phyloP scores from a whole-genome alignment of 2,113 vertebrate species.

The Irena cyanogastra region DNA sequence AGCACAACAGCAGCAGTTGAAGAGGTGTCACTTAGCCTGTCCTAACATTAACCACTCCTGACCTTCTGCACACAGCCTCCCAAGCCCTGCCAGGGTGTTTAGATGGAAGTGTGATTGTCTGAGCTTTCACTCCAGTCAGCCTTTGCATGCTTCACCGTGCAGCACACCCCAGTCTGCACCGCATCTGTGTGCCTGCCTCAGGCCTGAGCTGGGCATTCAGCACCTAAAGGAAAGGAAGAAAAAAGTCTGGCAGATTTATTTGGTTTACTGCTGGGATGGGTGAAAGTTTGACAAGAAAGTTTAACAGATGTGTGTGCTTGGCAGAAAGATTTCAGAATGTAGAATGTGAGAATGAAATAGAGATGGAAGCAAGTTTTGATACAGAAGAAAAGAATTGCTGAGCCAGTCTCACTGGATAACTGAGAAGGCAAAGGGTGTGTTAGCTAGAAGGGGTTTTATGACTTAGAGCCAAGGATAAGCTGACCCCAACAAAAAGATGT shows the following conservation, averaged over 20 bases:
- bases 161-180: background rate
- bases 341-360: no score
- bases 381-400: no score
- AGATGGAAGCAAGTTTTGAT: no score
- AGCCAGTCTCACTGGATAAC: no score
- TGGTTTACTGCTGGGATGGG: no score
- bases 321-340: no score
- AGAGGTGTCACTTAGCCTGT: background rate
- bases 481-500: no score
- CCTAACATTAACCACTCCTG: background rate
- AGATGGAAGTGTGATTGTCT: background rate
- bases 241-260: background rate
- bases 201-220: background rate
- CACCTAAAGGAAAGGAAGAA: background rate
- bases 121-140: background rate
- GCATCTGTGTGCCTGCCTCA: background rate
- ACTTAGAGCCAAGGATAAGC: no score
- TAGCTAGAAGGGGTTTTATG: no score
- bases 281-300: no score
- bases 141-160: background rate
- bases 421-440: no score
- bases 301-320: no score
- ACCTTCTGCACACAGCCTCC: background rate
- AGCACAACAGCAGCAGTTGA: background rate
- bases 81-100: background rate